Conservation (phyloP, 1,140 invertebrate genomes). For the Ectropis grisescens region DNA sequence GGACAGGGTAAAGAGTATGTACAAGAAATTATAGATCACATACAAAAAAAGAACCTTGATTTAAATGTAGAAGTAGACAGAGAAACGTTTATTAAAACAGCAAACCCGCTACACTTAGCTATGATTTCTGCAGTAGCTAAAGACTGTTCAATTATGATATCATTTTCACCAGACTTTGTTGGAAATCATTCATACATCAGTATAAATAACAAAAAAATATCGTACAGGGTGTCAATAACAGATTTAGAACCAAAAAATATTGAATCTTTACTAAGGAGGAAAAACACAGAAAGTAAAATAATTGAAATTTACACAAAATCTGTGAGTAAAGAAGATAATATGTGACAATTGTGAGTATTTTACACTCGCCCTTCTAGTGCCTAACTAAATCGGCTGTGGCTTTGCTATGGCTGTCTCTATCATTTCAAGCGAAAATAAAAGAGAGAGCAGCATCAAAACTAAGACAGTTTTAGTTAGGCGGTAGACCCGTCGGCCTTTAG, state of each 20-base stretch:
- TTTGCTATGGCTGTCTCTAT: too few species aligned
- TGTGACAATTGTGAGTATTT: too few species aligned
- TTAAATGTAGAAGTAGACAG: constrained; percentile 21
- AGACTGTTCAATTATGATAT: constrained; percentile 66
- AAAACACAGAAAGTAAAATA: constrained; percentile 30
- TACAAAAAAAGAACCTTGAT: constrained; percentile 21
- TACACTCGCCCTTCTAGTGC: too few species aligned
- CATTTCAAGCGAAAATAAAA: too few species aligned
- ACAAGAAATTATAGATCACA: constrained; percentile 17
- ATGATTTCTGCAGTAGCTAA: constrained; percentile 55
- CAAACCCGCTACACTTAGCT: constrained; percentile 23
- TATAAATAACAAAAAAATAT: constrained; percentile 23
- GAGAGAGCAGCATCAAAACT: too few species aligned
- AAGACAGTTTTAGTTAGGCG: too few species aligned
- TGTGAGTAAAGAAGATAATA: too few species aligned
- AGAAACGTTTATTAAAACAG: constrained; percentile 21
- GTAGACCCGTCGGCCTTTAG: too few species aligned
- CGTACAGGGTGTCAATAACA: constrained; percentile 44
- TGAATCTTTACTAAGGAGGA: constrained; percentile 35
- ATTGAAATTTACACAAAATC: constrained; percentile 27
- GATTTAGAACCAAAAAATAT: constrained; percentile 59
- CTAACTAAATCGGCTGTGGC: too few species aligned
- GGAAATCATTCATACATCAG: constrained; percentile 17
- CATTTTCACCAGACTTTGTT: constrained; percentile 27
- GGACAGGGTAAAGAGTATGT: constrained; percentile 25